Percentiles rank a stretch among this genome's conserved stretches.
Conservation (phyloP, 2,113 vertebrate genomes). For the Sclerurus mexicanus region DNA sequence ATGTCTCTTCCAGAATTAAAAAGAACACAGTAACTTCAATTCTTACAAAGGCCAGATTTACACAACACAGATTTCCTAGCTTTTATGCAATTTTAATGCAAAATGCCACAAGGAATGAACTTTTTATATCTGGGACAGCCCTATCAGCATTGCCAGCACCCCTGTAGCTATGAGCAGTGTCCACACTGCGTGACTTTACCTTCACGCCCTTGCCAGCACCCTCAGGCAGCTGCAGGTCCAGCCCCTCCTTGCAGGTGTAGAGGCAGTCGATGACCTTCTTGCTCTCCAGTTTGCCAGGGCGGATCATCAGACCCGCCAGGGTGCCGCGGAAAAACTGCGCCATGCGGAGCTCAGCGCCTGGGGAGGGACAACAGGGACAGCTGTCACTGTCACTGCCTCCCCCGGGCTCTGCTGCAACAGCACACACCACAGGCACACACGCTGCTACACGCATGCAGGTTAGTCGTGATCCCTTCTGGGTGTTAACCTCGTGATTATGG, state of each 20-base stretch:
- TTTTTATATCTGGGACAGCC: neutral
- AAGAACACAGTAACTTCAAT: neutral
- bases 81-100: neutral
- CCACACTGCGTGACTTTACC: constrained; percentile 61
- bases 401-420: too few relatives aligned
- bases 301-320: constrained; percentile 91
- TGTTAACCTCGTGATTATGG: constrained; percentile 61
- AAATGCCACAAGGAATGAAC: neutral
- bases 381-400: too few relatives aligned
- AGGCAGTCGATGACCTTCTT: constrained; percentile 98
- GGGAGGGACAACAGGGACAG: too few relatives aligned
- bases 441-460: constrained; percentile 83
- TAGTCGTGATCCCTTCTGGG: constrained; percentile 74
- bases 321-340: constrained; percentile 93
- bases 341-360: constrained; percentile 88
- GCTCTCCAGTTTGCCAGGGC: constrained; percentile 90
- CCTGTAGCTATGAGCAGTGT: neutral
- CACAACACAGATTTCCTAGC: neutral
- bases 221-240: constrained; percentile 86
- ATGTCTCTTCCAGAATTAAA: neutral
- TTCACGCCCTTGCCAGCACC: constrained; percentile 83
- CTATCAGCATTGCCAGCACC: neutral
- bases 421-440: neutral
- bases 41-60: neutral
- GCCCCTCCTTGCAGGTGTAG: constrained; percentile 96